Evolutionary conservation across 1,140 invertebrate genomes (phyloP).

Genomic region (Frieseomelitta varia): DNA sequence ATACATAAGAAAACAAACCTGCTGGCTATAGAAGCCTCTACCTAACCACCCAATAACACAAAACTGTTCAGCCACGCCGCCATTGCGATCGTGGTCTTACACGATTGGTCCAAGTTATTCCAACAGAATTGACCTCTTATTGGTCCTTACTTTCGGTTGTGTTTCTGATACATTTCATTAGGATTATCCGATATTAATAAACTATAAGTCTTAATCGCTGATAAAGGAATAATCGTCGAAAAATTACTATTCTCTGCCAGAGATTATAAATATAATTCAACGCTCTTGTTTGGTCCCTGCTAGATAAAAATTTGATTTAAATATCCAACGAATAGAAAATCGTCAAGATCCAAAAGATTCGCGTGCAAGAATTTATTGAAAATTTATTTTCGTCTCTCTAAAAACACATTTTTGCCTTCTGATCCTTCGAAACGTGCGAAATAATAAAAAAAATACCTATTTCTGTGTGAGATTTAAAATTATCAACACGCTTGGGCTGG

Average conservation of each 20-base stretch:
- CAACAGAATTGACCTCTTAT: slow-evolving; percentile 17
- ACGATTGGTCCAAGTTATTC: slow-evolving; percentile 72
- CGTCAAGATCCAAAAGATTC: slow-evolving; percentile 11
- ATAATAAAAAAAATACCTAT: background rate
- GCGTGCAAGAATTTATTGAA: background rate
- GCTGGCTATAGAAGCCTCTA: slow-evolving; percentile 62
- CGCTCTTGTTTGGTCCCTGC: too few relatives aligned
- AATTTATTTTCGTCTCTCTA: slow-evolving; percentile 2
- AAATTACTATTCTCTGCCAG: background rate
- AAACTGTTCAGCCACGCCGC: slow-evolving; percentile 75
- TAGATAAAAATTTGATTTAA: background rate
- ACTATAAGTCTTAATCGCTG: background rate
- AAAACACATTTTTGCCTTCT: background rate
- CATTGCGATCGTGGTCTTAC: slow-evolving; percentile 80
- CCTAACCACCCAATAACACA: slow-evolving; percentile 73
- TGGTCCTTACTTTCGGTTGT: background rate
- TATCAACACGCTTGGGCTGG: background rate
- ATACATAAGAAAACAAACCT: slow-evolving; percentile 63
- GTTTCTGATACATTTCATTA: background rate
- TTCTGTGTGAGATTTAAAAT: background rate
- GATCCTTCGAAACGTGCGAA: background rate
- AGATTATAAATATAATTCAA: background rate
- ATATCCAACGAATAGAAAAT: background rate
- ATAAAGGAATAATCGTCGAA: background rate
- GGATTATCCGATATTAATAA: background rate